These are phyloP conservation scores for Neoaliturus tenellus DNA, from an alignment of 2,888 invertebrate genomes.

Conservation along the genomic window DNA sequence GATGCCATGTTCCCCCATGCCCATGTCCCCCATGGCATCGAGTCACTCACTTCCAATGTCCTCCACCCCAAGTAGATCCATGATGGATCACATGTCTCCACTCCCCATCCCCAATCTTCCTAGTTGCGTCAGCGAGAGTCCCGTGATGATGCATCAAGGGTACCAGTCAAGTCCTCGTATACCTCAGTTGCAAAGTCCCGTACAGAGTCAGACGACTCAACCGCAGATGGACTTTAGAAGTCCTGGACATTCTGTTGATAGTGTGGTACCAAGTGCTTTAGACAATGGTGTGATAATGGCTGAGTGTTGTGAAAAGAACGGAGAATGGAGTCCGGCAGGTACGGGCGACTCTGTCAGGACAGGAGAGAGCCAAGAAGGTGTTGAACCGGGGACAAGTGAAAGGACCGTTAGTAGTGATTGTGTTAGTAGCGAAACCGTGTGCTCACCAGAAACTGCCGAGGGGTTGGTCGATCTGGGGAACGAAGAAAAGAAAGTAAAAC, in stretches of 20 bases:
- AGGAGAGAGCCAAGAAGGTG: slow-evolving; percentile 54
- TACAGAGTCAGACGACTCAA: background rate
- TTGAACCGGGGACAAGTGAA: slow-evolving; percentile 63
- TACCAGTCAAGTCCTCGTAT: slow-evolving; percentile 29
- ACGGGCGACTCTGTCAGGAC: slow-evolving; percentile 57
- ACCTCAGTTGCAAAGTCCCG: slow-evolving; percentile 40
- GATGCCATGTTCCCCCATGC: slow-evolving; percentile 30
- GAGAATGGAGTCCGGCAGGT: slow-evolving; percentile 65
- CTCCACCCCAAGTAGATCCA: background rate
- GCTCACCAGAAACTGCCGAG: slow-evolving; percentile 61
- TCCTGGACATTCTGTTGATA: slow-evolving; percentile 55
- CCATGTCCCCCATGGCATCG: slow-evolving; percentile 28
- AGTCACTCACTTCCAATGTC: slow-evolving; percentile 17
- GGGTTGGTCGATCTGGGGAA: slow-evolving; percentile 35
- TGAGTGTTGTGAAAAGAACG: slow-evolving; percentile 61
- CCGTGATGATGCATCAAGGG: slow-evolving; percentile 31
- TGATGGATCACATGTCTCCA: slow-evolving; percentile 25
- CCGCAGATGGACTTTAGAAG: slow-evolving; percentile 51
- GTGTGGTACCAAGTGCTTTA: slow-evolving; percentile 49
- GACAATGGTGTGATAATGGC: slow-evolving; percentile 46
- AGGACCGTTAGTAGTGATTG: slow-evolving; percentile 66
- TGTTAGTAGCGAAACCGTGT: slow-evolving; percentile 65
- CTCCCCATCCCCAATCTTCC: slow-evolving; percentile 16
- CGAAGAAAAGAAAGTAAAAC: slow-evolving; percentile 54
- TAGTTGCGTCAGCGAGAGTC: slow-evolving; percentile 19